Base-by-base conservation (phyloP, 1,140 invertebrate species). In the Ericerus pela region DNA sequence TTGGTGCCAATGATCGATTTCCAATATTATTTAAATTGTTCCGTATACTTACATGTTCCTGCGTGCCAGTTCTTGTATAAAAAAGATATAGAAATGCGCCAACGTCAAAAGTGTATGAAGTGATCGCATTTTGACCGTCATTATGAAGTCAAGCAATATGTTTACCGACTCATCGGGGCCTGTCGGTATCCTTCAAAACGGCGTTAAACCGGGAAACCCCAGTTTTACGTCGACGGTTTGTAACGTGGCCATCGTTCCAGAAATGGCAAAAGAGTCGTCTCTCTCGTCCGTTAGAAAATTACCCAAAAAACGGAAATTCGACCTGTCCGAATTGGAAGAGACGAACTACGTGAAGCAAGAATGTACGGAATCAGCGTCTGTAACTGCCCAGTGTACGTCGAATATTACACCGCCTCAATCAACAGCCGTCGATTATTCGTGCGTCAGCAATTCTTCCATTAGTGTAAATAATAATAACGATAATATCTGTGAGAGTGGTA, bases 301-400 rank as follows among this genome's bases (percentile, higher is more conserved):
- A 70, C 87, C 88, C 58, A 91, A 90, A 70, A 91, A 91, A 70
- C 75, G 88, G 58, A 90, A 90, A 72, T 89, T 85, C 65, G 81
- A 87, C 74, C 84, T 81, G 57, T 80, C 84, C 22, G 84, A 88
- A 68, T 70, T 88, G 54, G 86, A 89, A 69, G 82, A 86, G 60
- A 66, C 69, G 58, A n/a, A n/a, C n/a, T n/a, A n/a, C n/a, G n/a
- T n/a, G n/a, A n/a, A n/a, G n/a, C 56, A 24, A 37, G 26, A 38
- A 31, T 37, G 58, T 37, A 22, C 54, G 58, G 65, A 71, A 53
- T 68, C 66, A 68, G 54, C 59, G 6, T 12, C 16, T 62, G 8
- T 62, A 64, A 54, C 57, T 52, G 22, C 64, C 62, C 12, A 61
- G 61, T 5, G 61, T 58, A 41, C 5, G 6, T 12, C 14, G 37